Percentiles rank a stretch among this genome's conserved stretches.
Conservation (phyloP, 2,797 vertebrate species). For the Alectoris magna region DNA sequence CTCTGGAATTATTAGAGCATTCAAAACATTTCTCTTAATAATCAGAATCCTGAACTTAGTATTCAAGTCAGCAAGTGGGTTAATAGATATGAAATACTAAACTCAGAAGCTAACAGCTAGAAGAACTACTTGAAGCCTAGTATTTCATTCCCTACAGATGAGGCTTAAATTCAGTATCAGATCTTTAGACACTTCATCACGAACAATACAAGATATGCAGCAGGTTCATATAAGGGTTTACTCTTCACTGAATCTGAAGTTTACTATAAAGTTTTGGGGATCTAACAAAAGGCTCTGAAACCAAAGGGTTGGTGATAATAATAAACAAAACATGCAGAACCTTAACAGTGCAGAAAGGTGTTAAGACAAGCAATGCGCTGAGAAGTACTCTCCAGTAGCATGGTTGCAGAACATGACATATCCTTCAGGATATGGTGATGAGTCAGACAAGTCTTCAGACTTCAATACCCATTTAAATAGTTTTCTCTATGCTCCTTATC, state of each 20-base stretch:
- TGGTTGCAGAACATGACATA: background rate
- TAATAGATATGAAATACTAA: background rate
- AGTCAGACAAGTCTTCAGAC: background rate
- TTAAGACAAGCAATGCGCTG: background rate
- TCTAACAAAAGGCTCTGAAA: background rate
- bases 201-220: background rate
- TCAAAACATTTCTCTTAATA: background rate
- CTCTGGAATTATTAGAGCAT: too few relatives aligned
- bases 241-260: background rate
- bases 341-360: background rate
- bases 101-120: background rate
- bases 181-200: background rate
- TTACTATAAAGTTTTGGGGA: background rate
- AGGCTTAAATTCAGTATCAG: background rate
- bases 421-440: background rate
- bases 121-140: background rate
- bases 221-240: background rate
- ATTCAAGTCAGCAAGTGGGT: background rate
- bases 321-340: background rate
- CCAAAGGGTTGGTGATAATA: background rate
- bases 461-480: background rate
- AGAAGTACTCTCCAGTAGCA: background rate
- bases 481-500: background rate
- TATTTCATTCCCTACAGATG: background rate
- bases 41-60: background rate